Base-by-base conservation (phyloP, 2,888 invertebrate species). In the Trypoxylon attenuatum region DNA sequence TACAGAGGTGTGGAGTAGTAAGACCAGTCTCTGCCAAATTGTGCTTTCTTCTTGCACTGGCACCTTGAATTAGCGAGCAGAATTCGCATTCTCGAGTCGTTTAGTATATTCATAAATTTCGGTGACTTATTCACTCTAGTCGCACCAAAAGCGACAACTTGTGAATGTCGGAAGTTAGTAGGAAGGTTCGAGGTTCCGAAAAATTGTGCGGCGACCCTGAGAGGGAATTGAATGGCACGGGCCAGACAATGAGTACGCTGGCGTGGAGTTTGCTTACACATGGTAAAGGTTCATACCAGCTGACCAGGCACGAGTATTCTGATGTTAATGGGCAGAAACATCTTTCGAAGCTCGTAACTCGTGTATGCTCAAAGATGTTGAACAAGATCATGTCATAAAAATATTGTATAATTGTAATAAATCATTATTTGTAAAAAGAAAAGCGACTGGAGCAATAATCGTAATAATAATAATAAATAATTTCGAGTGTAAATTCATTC, bases 241-340 rank as follows among this genome's bases (percentile, higher is more conserved):
- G 46, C 41, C 61, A 55, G 52, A 64, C 66, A 71, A 71, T 71
- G 68, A 72, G 63, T 62, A 70, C 62, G 52, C 61, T 67, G 45
- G 60, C 50, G 68, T 51, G 45, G 57, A 69, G 52, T 66, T 49
- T 27, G 57, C 62, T 63, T 67, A 47, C 63, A 57, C 45, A 68
- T 58, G 54, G 55, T 29, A 50, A 55, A 66, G 59, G 57, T 59
- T 60, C 47, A 55, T 69, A 59, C 60, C 70, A 69, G 69, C 68
- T 73, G 65, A 77, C 72, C 68, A 71, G 61, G 54, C 71, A 60
- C 47, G 67, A 39, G 21, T 52, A 70, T 76, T 76, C 52, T 74
- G 29, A 74, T 71, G 69, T 39, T 72, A 74, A 74, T 69, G 54
- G 59, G 55, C 42, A 41, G 42, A 45, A 58, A 67, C 64, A 53